Evolutionary conservation across 2,888 invertebrate genomes (phyloP), one percentile per base, ranked within the genome.

Genomic region (Schizotus pectinicornis): DNA sequence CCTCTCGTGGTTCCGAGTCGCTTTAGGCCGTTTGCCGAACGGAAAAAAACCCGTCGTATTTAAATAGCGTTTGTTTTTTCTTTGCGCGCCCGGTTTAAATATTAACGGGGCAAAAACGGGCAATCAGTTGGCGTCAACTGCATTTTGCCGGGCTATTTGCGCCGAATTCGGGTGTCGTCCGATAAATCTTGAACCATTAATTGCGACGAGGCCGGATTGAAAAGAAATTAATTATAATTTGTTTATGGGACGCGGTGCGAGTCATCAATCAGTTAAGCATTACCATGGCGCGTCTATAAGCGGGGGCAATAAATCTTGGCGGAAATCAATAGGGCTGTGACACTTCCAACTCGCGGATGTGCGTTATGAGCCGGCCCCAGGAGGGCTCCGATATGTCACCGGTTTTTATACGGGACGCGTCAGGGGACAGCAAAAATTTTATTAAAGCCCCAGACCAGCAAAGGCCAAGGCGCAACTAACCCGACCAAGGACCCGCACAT

Each of bases 201-300:
- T 54, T 54, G 54, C 39, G 22, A 22, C 35, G 35, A 5, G 11
- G 34, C 6, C 33, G 45, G 14, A 60, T 56, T 37, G 60, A 45
- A 60, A 60, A 60, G 53, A 52, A 60, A 60, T 60, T 60, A 60
- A 60, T 60, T 60, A 56, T 56, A 60, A 60, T 60, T 60, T 60
- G 60, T 60, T 59, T 59, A 59, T 54, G 50, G 56, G 39, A 35
- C 46, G 13, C 31, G 56, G 36, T 56, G 56, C 53, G 39, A 52
- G 60, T 49, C 53, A 60, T 60, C 60, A 60, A 60, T 60, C 60
- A 56, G 53, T 52, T 39, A 37, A 48, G 22, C 48, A 48, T 53
- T 54, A 54, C 41, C 41, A 54, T 59, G 42, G 54, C 59, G 54
- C 59, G 54, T 59, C 59, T 46, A 59, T 46, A 49, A 50, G 48